Evolutionary conservation across 2,888 invertebrate genomes (phyloP).

Genomic region (Hipparchia semele): DNA sequence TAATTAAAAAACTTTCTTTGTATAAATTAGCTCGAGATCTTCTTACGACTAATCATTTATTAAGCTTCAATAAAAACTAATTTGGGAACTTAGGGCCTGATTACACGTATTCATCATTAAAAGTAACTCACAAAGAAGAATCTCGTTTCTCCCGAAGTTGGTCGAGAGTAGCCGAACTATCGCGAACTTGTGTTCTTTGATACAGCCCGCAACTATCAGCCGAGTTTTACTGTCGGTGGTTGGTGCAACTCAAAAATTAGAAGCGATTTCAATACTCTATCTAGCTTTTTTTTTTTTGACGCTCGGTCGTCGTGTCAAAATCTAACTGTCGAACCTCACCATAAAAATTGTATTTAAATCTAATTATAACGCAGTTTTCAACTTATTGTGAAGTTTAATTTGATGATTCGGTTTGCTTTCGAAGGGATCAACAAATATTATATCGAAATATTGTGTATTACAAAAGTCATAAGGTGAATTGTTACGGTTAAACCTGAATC

Average conservation of each 20-base stretch:
- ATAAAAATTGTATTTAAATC: no score
- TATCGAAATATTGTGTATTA: no score
- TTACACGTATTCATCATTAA: constrained; percentile 60
- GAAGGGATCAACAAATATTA: no score
- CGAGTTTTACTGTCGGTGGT: constrained; percentile 54
- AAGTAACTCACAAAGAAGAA: constrained; percentile 61
- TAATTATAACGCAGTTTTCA: no score
- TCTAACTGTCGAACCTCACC: no score
- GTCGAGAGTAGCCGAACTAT: constrained; percentile 54
- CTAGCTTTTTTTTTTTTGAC: no score
- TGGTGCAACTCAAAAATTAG: constrained; percentile 46
- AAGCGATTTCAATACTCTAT: constrained; percentile 1
- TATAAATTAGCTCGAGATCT: no score
- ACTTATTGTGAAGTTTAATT: no score
- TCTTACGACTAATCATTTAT: constrained; percentile 4
- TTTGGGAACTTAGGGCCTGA: constrained; percentile 39
- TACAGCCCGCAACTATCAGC: constrained; percentile 64
- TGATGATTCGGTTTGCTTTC: no score
- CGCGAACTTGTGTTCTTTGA: constrained; percentile 56
- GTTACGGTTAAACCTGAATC: background rate
- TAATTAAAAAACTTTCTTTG: no score
- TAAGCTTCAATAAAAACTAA: constrained; percentile 16
- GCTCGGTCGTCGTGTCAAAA: no score
- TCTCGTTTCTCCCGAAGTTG: constrained; percentile 54
- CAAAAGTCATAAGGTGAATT: background rate